Evolutionary conservation across 2,797 vertebrate species (phyloP).

Genomic region (Argya squamiceps): DNA sequence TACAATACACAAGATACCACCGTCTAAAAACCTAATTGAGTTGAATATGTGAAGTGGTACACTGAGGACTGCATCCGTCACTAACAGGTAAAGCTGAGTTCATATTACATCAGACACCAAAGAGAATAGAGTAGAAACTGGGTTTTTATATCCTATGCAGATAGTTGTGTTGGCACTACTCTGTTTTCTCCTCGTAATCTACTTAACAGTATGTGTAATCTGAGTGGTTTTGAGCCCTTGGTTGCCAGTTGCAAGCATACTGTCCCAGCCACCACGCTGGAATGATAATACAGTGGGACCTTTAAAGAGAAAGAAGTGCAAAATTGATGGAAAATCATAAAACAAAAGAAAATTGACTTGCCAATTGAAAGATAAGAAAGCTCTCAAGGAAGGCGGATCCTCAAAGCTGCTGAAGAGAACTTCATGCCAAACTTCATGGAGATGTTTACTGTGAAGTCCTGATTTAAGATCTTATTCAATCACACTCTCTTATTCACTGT

Average conservation of each 20-base stretch:
- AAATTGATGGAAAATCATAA: not conserved
- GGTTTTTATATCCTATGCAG: not conserved
- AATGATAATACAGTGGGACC: not conserved
- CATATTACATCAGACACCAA: not conserved
- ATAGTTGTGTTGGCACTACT: not conserved
- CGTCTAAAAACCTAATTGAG: not conserved
- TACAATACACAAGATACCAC: not conserved
- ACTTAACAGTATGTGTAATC: not conserved
- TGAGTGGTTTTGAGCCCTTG: not conserved
- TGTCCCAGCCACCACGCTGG: not conserved
- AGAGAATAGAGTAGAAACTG: not conserved
- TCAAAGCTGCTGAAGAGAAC: not conserved
- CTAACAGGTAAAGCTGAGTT: not conserved
- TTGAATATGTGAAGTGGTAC: too few species aligned
- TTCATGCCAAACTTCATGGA: not conserved
- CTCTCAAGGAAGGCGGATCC: not conserved
- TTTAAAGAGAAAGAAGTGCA: not conserved
- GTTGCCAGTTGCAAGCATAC: not conserved
- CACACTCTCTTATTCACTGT: not conserved
- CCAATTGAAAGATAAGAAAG: not conserved
- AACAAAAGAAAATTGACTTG: not conserved
- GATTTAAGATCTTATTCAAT: not conserved
- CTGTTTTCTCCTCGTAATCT: not conserved
- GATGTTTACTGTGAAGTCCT: not conserved
- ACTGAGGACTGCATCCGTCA: accelerated